phyloP scores from a whole-genome alignment of 2,888 invertebrate genomes.

The Nomada goodeniana region DNA sequence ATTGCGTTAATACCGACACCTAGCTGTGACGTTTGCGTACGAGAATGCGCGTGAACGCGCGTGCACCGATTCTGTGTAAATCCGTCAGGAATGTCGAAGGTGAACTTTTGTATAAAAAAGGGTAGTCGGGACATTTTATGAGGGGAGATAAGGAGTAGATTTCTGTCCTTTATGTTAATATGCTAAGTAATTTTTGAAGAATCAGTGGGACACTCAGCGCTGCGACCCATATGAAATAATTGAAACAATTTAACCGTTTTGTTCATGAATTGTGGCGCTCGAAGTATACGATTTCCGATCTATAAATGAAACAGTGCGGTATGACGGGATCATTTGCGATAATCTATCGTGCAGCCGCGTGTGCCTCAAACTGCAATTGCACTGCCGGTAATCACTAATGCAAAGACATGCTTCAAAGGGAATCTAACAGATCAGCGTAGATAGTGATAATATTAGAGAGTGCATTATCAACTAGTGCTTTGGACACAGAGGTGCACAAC shows the following conservation, averaged over 20 bases:
- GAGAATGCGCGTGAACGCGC: background rate
- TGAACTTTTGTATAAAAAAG: too few relatives aligned
- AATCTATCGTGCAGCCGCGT: background rate
- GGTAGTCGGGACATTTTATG: too few relatives aligned
- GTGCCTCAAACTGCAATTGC: conserved; percentile 20
- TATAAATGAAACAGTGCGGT: background rate
- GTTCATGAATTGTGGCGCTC: background rate
- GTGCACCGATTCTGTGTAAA: background rate
- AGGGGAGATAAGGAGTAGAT: too few relatives aligned
- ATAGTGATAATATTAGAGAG: background rate
- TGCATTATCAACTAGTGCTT: background rate
- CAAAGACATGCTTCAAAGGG: conserved; percentile 30
- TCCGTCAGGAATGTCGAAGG: too few relatives aligned
- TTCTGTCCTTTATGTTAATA: too few relatives aligned
- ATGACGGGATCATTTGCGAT: background rate
- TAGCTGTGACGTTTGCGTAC: background rate
- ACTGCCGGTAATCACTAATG: conserved; percentile 24
- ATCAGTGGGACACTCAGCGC: too few relatives aligned
- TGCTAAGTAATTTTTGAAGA: too few relatives aligned
- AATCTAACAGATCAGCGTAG: background rate
- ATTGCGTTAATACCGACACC: conserved; percentile 7
- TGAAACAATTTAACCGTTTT: too few relatives aligned
- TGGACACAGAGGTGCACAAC: background rate
- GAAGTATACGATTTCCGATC: background rate
- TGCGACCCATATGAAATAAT: too few relatives aligned